A percentile compares a stretch with the other conserved stretches of the same genome.
phyloP scores from a whole-genome alignment of 2,113 vertebrate species.

The Eublepharis macularius region DNA sequence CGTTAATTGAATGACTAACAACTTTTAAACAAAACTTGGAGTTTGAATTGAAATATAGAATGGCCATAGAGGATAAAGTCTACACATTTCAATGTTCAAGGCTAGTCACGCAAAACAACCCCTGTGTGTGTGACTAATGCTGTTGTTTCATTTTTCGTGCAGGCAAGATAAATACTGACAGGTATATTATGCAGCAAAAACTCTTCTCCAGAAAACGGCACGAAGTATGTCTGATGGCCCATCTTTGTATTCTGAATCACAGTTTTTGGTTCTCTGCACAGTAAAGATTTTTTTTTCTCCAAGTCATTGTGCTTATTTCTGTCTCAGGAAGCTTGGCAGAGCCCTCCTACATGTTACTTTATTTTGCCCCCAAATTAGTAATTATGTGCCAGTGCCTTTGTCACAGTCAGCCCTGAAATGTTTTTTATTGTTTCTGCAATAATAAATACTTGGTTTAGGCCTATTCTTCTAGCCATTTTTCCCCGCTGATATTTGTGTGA shows the following conservation, averaged over 20 bases:
- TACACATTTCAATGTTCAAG: background rate
- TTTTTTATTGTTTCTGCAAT: conserved; percentile 20
- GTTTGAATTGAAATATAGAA: background rate
- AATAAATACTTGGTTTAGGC: conserved; percentile 33
- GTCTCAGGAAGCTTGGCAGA: conserved; percentile 57
- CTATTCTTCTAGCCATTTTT: conserved; percentile 38
- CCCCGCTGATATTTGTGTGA: conserved; percentile 34
- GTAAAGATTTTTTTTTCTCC: conserved; percentile 45
- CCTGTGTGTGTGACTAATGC: conserved; percentile 11
- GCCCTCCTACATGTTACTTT: conserved; percentile 72
- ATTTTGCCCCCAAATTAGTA: conserved; percentile 72
- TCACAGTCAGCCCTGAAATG: conserved; percentile 63
- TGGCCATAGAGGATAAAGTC: conserved; percentile 14
- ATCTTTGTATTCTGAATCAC: conserved; percentile 54
- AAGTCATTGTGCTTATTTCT: conserved; percentile 64
- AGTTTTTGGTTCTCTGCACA: conserved; percentile 51
- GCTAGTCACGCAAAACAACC: background rate
- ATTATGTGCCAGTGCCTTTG: conserved; percentile 59
- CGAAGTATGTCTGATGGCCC: conserved; percentile 36
- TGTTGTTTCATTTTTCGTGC: conserved; percentile 23
- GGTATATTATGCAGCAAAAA: conserved; percentile 41
- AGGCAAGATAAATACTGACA: conserved; percentile 51
- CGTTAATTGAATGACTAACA: background rate
- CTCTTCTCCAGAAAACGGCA: conserved; percentile 50
- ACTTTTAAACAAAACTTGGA: background rate